phyloP scores from a whole-genome alignment of 2,113 vertebrate genomes.

The Ondatra zibethicus region DNA sequence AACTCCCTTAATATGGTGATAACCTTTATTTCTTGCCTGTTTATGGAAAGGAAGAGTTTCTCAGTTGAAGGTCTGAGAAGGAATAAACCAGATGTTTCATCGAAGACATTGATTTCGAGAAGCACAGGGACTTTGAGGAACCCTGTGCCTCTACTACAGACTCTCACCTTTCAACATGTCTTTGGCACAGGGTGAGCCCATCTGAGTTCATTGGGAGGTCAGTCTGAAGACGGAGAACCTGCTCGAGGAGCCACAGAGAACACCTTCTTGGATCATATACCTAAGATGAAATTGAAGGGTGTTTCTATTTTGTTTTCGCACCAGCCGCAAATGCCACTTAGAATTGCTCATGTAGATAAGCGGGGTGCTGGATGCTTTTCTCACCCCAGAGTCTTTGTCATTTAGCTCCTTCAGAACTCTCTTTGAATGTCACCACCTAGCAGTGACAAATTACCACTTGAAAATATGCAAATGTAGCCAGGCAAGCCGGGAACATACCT shows the following conservation, averaged over 20 bases:
- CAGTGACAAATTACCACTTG: neutral
- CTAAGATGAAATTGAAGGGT: neutral
- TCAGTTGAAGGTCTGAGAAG: neutral
- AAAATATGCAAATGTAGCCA: slow-evolving; percentile 1
- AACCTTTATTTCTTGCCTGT: neutral
- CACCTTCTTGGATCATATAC: neutral
- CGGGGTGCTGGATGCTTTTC: neutral
- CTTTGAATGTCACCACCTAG: neutral
- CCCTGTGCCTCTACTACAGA: neutral
- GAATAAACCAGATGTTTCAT: neutral
- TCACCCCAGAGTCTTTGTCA: neutral
- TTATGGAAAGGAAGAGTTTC: neutral
- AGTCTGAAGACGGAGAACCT: neutral
- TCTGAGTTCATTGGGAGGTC: neutral
- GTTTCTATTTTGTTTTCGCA: neutral
- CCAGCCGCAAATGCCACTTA: neutral
- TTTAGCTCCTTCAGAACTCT: neutral
- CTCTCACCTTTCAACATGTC: neutral
- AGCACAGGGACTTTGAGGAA: neutral
- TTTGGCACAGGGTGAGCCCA: neutral
- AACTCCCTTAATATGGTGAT: neutral
- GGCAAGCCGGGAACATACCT: neutral
- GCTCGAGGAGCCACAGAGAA: neutral
- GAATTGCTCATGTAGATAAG: neutral
- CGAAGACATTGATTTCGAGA: neutral